These are phyloP conservation scores for Platyrinchus mystaceus DNA, from an alignment of 2,797 vertebrate species.

Conservation along the genomic window DNA sequence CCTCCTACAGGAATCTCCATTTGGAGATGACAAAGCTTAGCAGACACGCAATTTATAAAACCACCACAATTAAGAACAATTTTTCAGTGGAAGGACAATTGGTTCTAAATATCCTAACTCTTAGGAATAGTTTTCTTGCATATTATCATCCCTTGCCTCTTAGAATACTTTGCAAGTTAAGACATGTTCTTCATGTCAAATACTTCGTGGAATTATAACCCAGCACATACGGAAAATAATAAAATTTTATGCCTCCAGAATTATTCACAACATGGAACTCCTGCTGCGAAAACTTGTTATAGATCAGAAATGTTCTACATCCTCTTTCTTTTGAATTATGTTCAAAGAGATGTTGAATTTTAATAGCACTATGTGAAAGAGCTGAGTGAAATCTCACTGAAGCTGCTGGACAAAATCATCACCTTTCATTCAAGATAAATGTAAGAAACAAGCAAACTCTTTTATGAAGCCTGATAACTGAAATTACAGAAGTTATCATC, in stretches of 20 bases:
- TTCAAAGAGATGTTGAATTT: conserved; percentile 65
- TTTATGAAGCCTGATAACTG: conserved; percentile 42
- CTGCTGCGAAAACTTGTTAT: conserved; percentile 64
- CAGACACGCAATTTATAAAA: conserved; percentile 16
- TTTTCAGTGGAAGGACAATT: conserved; percentile 10
- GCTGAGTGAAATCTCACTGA: conserved; percentile 57
- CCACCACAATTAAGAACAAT: conserved; percentile 22
- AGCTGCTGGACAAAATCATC: conserved; percentile 60
- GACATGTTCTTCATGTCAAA: conserved; percentile 52
- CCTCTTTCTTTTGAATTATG: conserved; percentile 65
- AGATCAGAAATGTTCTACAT: conserved; percentile 65
- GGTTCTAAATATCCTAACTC: background rate
- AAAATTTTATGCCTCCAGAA: conserved; percentile 65
- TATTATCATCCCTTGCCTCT: background rate
- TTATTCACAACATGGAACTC: conserved; percentile 67
- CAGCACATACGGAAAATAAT: conserved; percentile 53
- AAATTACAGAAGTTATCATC: conserved; percentile 60
- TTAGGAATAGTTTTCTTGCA: background rate
- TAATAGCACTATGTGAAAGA: conserved; percentile 42
- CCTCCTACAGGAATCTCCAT: background rate
- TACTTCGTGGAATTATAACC: conserved; percentile 47
- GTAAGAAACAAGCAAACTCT: conserved; percentile 56
- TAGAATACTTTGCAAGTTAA: conserved; percentile 45
- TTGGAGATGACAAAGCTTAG: background rate
- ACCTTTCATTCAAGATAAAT: conserved; percentile 59